Evolutionary conservation across 2,113 vertebrate species (phyloP), one percentile per base, ranked within the genome.

Genomic region (Alosa alosa): DNA sequence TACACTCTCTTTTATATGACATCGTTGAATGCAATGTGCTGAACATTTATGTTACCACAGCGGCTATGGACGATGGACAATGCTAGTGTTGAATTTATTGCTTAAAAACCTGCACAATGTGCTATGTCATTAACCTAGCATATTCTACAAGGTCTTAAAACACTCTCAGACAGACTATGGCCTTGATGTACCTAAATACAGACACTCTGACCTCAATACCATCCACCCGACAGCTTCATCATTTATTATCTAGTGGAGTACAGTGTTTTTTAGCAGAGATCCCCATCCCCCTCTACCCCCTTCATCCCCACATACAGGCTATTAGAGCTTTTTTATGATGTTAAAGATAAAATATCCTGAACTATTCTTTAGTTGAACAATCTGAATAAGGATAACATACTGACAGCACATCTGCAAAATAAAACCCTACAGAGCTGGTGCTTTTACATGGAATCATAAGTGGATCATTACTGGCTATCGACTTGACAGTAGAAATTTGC

Each of bases 61-160:
- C 68, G 88, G 86, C 82, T 25, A 10, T 52, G 49, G 1, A 81
- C 82, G 86, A 83, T 83, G 84, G 87, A 87, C 84, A 85, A 85
- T 86, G 72, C 88, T 18, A 83, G 83, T 64, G 86, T 81, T 36
- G 86, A 87, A 92, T 93, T 92, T 93, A 94, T 90, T 86, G 84
- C 57, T 89, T n/a, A 83, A 87, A 90, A 86, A 87, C 78, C 85
- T 64, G 82, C 50, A 52, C 84, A 87, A 86, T 83, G 86, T 52
- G 87, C 90, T 87, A 44, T 93, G 94, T 94, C 93, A 94, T 94
- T 93, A 94, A 89, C 87, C 91, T 93, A 93, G 95, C 94, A 92
- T 92, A 95, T 95, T 92, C 93, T 87, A 86, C 86, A 83, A 85
- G 49, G 85, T 84, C 90, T 88, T 47, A 83, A 88, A 87, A 84